These are phyloP conservation scores for Myoxocephalus aenaeus DNA, from an alignment of 2,797 vertebrate species.

Conservation along the genomic window DNA sequence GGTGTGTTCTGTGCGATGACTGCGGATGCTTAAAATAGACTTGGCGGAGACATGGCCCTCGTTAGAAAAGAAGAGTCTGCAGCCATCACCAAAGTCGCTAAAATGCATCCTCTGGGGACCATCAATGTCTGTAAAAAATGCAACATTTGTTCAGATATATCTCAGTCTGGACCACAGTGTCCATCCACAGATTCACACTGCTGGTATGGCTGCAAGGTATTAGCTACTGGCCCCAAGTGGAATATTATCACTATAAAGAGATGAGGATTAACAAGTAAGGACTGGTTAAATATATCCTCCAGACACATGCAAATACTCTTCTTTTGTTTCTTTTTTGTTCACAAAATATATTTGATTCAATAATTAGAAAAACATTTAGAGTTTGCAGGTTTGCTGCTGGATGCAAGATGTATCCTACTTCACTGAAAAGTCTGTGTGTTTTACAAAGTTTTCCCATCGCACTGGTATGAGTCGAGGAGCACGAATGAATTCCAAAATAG, in stretches of 20 bases:
- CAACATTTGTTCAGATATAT: background rate
- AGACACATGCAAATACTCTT: background rate
- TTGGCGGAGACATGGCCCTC: background rate
- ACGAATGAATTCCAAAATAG: background rate
- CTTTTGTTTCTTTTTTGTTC: background rate
- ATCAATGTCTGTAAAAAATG: background rate
- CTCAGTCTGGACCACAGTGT: background rate
- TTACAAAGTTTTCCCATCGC: background rate
- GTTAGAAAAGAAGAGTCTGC: background rate
- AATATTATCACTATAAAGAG: constrained; percentile 33
- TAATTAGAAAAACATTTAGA: background rate
- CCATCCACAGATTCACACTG: background rate
- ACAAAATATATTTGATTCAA: background rate
- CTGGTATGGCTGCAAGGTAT: background rate
- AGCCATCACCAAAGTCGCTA: background rate
- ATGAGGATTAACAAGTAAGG: constrained; percentile 27
- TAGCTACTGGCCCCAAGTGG: background rate
- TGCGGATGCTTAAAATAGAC: constrained; percentile 25
- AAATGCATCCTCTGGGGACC: background rate
- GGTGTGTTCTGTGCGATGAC: constrained; percentile 1
- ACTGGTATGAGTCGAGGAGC: background rate
- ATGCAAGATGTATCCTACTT: background rate
- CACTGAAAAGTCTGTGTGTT: background rate
- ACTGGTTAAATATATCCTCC: constrained; percentile 2
- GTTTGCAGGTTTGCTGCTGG: background rate